A percentile compares a stretch with the other conserved stretches of the same genome.
Evolutionary conservation across 1,140 invertebrate species (phyloP).

Genomic region (Drosophila virilis): DNA sequence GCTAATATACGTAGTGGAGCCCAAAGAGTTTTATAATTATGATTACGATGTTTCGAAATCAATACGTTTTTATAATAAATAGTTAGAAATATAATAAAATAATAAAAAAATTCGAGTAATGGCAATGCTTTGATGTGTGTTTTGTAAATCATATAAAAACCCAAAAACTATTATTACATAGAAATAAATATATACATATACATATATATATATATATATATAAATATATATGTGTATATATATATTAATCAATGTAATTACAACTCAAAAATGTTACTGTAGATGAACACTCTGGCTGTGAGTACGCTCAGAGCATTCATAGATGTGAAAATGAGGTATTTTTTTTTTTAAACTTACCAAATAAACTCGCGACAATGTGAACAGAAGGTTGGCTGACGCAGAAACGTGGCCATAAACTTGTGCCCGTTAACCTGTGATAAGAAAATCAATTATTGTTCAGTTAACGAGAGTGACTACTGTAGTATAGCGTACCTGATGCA

Average conservation of each 20-base stretch:
- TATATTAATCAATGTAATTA: constrained; percentile 66
- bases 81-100: constrained; percentile 28
- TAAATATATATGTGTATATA: neutral
- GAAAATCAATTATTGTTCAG: constrained; percentile 6
- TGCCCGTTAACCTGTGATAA: constrained; percentile 93
- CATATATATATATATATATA: constrained; percentile 41
- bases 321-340: constrained; percentile 35
- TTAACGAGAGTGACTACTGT: neutral
- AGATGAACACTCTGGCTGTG: constrained; percentile 59
- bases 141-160: constrained; percentile 54
- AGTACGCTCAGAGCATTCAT: constrained; percentile 36
- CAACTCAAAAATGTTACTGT: constrained; percentile 67
- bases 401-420: constrained; percentile 99
- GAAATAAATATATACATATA: constrained; percentile 36
- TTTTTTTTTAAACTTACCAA: constrained; percentile 88
- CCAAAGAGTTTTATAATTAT: constrained; percentile 34
- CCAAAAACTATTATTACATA: constrained; percentile 57
- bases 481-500: constrained; percentile 90
- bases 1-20: constrained; percentile 34
- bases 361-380: constrained; percentile 99
- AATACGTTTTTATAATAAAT: neutral
- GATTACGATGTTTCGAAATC: constrained; percentile 58
- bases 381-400: constrained; percentile 99
- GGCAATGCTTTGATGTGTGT: constrained; percentile 31
- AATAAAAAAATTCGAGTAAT: constrained; percentile 33